Base-by-base conservation (phyloP, 35 echinoderm and acorn worm species). In the Lytechinus pictus region DNA sequence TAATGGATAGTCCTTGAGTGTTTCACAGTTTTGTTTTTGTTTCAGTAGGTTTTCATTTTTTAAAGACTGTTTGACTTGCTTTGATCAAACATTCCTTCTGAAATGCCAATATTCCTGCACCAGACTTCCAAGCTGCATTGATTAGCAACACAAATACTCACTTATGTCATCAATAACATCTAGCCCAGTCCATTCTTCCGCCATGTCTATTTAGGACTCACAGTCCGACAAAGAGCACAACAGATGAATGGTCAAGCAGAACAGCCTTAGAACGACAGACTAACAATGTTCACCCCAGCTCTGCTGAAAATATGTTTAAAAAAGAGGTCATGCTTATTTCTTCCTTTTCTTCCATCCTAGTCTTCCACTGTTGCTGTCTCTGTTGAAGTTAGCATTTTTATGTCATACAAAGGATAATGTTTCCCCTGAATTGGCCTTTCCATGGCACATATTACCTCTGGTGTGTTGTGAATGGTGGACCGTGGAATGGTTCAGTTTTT, bases 101-200 rank as follows among this genome's bases (percentile, higher is more conserved):
- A 24, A 79, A 79, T 7, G 1, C 66, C 19, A 6, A 8, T 24
- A 79, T 79, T 79, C 9, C 6, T 79, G 66, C 19, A 24, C 66
- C 19, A 79, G 66, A 79, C 66, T 79, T 24, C 19, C n/a, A 24
- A 79, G 66, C 66, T 79, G 66, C 66, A 79, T 79, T 79, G 66
- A 79, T 79, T 79, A 79, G 66, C 66, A 79, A 24, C 66, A 79
- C 66, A 79, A 79, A 79, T 1, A 24, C 66, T 79, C 66, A 79
- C 66, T 79, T 79, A 79, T 79, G 66, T 79, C 66, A 79, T 79
- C 66, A 79, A 79, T 79, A 79, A 79, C 66, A 79, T 79, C 66
- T 79, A 19, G 16, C 16, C 66, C 57, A 5, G 19, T 16, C 66
- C 66, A 79, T 79, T 79, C 66, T 6, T 79, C 1, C 21, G 21